phyloP scores from a whole-genome alignment of 2,797 vertebrate species.

The Danio choprae region DNA sequence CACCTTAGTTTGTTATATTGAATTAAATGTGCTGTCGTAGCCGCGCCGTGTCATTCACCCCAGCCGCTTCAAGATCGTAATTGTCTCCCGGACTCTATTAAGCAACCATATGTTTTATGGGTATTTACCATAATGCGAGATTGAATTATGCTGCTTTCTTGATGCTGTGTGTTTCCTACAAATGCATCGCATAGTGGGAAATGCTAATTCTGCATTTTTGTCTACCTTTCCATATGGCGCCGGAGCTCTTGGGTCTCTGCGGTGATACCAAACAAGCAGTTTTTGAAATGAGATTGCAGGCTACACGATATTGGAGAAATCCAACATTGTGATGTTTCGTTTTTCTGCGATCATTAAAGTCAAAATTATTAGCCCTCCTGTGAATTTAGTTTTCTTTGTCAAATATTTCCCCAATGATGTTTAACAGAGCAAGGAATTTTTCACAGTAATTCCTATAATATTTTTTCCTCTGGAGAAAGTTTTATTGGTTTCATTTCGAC shows the following conservation, averaged over 20 bases:
- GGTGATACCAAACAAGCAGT: slow-evolving; percentile 22
- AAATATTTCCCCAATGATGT: too few relatives aligned
- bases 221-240: slow-evolving; percentile 34
- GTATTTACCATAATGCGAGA: slow-evolving; percentile 49
- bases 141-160: slow-evolving; percentile 60
- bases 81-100: slow-evolving; percentile 59
- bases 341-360: too few relatives aligned
- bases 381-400: too few relatives aligned
- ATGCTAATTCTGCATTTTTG: slow-evolving; percentile 37
- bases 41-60: slow-evolving; percentile 52
- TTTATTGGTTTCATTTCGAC: too few relatives aligned
- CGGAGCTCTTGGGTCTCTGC: slow-evolving; percentile 3
- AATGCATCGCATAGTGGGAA: neutral
- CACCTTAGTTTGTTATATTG: slow-evolving; percentile 74
- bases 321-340: too few relatives aligned
- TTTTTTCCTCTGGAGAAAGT: too few relatives aligned
- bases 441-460: too few relatives aligned
- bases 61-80: slow-evolving; percentile 51
- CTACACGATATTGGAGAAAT: too few relatives aligned
- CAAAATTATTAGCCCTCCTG: too few relatives aligned
- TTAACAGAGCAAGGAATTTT: too few relatives aligned
- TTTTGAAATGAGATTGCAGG: slow-evolving; percentile 16
- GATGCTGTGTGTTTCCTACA: neutral
- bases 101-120: slow-evolving; percentile 61
- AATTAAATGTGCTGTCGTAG: slow-evolving; percentile 74